phyloP scores from a whole-genome alignment of 92 coral and sea anemone genomes.

The Umimayanthus chanpuru region DNA sequence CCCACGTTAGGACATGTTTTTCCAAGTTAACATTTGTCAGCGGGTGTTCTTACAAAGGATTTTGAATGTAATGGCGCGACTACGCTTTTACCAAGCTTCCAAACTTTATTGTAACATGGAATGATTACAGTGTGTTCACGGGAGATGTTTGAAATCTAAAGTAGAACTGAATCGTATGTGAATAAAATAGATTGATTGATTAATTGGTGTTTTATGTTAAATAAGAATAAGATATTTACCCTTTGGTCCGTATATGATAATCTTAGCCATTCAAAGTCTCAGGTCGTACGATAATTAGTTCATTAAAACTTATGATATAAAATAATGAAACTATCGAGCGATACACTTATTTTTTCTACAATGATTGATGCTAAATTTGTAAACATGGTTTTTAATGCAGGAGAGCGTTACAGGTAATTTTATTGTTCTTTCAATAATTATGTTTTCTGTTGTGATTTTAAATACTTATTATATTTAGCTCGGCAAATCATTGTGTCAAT shows the following conservation, averaged over 20 bases:
- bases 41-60: background rate
- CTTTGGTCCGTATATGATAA: background rate
- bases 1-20: too few species aligned
- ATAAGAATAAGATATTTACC: background rate
- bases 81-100: background rate
- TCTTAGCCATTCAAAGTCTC: background rate
- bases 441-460: too few species aligned
- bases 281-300: background rate
- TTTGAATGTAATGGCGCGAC: background rate
- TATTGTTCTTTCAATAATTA: too few species aligned
- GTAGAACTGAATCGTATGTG: background rate
- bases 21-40: background rate
- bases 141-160: constrained; percentile 2
- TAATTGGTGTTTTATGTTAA: background rate
- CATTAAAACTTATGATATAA: too few species aligned
- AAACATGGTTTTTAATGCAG: too few species aligned
- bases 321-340: too few species aligned
- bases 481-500: too few species aligned
- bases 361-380: too few species aligned
- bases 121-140: background rate
- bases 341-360: too few species aligned
- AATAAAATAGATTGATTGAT: background rate
- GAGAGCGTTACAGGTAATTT: too few species aligned
- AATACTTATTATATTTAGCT: too few species aligned
- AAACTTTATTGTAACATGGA: background rate